Conservation (phyloP, 1,140 invertebrate genomes). For the Orchesella cincta region DNA sequence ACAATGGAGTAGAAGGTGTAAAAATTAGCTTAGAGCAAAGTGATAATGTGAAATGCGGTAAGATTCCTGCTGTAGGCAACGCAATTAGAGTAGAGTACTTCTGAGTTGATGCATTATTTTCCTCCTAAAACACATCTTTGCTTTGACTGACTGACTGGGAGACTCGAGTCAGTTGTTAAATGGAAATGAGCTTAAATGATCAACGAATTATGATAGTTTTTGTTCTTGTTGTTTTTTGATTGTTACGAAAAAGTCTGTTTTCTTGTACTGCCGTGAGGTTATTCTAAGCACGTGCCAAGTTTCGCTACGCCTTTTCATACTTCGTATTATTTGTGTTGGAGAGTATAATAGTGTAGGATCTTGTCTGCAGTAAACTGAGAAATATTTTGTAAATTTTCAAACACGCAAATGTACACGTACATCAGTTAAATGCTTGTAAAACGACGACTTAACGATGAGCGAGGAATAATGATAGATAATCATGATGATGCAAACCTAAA, state of each 20-base stretch:
- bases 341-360: neutral
- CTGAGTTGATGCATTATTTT: neutral
- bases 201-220: slow-evolving; percentile 17
- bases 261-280: slow-evolving; percentile 33
- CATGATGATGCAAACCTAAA: slow-evolving; percentile 2
- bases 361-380: too few species aligned
- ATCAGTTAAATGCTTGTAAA: neutral
- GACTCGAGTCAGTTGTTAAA: too few species aligned
- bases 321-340: neutral
- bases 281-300: slow-evolving; percentile 46
- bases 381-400: too few species aligned
- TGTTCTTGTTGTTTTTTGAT: slow-evolving; percentile 28
- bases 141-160: too few species aligned
- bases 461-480: slow-evolving; percentile 28
- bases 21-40: slow-evolving; percentile 10
- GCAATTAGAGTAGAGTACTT: slow-evolving; percentile 25
- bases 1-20: slow-evolving; percentile 15
- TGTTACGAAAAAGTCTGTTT: neutral
- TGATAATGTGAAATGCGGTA: slow-evolving; percentile 24
- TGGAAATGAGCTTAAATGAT: neutral
- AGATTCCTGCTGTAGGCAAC: slow-evolving; percentile 7
- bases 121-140: too few species aligned
- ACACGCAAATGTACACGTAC: too few species aligned
- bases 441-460: slow-evolving; percentile 21
- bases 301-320: slow-evolving; percentile 34